Percentiles rank a stretch among this genome's conserved stretches.
These are phyloP conservation scores for Urechis unicinctus DNA, from an alignment of 2,888 invertebrate genomes.

Conservation along the genomic window DNA sequence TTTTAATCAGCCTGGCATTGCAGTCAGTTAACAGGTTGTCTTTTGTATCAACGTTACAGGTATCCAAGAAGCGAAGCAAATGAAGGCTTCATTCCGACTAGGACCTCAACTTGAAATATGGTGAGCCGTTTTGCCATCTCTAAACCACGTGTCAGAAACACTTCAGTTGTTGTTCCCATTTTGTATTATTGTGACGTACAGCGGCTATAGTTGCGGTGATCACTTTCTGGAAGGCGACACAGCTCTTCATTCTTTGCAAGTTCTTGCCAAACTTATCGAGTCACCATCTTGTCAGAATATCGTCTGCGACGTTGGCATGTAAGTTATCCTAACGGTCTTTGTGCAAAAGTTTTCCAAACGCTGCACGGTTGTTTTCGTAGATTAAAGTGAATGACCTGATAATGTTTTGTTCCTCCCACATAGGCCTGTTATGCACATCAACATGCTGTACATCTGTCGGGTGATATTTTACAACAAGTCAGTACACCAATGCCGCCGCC, in stretches of 20 bases:
- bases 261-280: slow-evolving; percentile 72
- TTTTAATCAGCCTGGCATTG: too few species aligned
- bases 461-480: slow-evolving; percentile 79
- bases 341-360: neutral
- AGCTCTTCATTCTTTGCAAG: slow-evolving; percentile 92
- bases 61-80: slow-evolving; percentile 78
- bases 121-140: slow-evolving; percentile 54
- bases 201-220: slow-evolving; percentile 96
- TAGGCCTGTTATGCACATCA: slow-evolving; percentile 84
- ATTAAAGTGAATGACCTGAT: neutral
- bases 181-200: slow-evolving; percentile 42
- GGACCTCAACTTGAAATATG: slow-evolving; percentile 95
- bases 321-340: slow-evolving; percentile 2
- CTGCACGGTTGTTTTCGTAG: too few species aligned
- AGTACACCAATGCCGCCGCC: too few species aligned
- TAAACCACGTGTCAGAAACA: neutral
- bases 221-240: slow-evolving; percentile 96
- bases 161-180: neutral
- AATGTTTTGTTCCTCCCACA: slow-evolving; percentile 1
- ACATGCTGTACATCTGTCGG: slow-evolving; percentile 91
- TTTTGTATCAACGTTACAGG: too few species aligned
- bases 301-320: slow-evolving; percentile 91
- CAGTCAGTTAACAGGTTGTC: too few species aligned
- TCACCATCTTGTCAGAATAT: slow-evolving; percentile 77
- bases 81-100: slow-evolving; percentile 81